Conservation (phyloP, 1,140 invertebrate species). For the Lepeophtheirus salmonis region DNA sequence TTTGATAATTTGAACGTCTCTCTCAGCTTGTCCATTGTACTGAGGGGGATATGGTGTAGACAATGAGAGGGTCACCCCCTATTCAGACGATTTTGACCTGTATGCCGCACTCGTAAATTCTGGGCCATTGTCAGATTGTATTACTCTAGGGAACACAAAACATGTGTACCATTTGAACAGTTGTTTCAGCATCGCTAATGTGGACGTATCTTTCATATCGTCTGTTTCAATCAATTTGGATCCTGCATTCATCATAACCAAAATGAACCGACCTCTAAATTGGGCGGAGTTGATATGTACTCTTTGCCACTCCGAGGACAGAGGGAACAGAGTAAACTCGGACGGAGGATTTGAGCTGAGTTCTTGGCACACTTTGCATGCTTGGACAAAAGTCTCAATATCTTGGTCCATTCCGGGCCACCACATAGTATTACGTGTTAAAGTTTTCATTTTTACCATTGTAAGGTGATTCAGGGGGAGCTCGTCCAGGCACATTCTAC, state of each 20-base stretch:
- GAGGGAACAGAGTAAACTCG: background rate
- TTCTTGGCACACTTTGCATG: background rate
- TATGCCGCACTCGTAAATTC: background rate
- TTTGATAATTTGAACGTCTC: background rate
- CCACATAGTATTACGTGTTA: background rate
- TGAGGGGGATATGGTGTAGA: background rate
- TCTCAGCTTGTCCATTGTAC: background rate
- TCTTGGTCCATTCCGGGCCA: background rate
- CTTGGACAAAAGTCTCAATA: background rate
- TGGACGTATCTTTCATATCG: background rate
- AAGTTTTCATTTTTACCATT: background rate
- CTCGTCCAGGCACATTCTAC: background rate
- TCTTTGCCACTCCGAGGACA: background rate
- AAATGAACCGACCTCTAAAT: background rate
- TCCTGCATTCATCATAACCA: background rate
- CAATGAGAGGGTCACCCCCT: background rate
- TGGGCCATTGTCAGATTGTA: background rate
- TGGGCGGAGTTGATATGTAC: background rate
- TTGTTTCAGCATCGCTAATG: background rate
- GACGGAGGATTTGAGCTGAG: background rate
- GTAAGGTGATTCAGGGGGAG: background rate
- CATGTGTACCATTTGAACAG: background rate
- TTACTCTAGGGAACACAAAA: background rate
- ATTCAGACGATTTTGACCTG: background rate
- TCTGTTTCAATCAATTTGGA: background rate